These are phyloP conservation scores for Pinctada fucata DNA, from an alignment of 2,888 invertebrate species.

Conservation along the genomic window DNA sequence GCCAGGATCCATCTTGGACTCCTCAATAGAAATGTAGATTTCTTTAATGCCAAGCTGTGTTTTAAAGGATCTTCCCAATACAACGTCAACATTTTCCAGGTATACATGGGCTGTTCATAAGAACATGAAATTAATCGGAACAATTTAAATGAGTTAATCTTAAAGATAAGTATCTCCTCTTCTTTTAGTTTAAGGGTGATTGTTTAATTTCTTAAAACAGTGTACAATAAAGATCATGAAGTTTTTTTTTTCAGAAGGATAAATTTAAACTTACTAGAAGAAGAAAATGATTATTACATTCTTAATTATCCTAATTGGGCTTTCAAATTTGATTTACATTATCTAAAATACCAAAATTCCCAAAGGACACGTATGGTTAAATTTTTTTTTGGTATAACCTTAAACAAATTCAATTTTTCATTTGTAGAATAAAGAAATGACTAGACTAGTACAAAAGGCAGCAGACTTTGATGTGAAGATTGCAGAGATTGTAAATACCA, in stretches of 20 bases:
- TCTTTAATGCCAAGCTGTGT: conserved; percentile 59
- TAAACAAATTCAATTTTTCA: background rate
- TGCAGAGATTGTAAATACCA: conserved; percentile 37
- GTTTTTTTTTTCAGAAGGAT: too few species aligned
- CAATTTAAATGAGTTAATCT: background rate
- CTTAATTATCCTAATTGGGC: too few species aligned
- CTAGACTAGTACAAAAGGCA: conserved; percentile 10
- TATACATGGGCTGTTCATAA: conserved; percentile 23
- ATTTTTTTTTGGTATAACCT: too few species aligned
- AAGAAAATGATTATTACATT: too few species aligned
- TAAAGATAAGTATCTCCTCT: too few species aligned
- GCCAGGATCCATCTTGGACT: conserved; percentile 58
- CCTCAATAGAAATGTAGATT: conserved; percentile 53
- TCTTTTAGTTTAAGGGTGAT: background rate
- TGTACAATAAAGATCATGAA: too few species aligned
- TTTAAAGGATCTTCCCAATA: conserved; percentile 61
- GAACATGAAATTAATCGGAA: background rate
- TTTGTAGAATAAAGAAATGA: conserved; percentile 28
- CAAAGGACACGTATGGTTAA: too few species aligned
- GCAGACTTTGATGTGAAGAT: conserved; percentile 17
- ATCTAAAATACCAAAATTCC: too few species aligned
- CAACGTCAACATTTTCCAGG: conserved; percentile 63
- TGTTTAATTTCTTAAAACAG: too few species aligned
- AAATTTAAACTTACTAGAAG: too few species aligned
- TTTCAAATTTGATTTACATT: too few species aligned